Percentiles rank a stretch among this genome's conserved stretches.
These are phyloP conservation scores for Ophion ventricosus DNA, from an alignment of 2,888 invertebrate species.

Conservation along the genomic window DNA sequence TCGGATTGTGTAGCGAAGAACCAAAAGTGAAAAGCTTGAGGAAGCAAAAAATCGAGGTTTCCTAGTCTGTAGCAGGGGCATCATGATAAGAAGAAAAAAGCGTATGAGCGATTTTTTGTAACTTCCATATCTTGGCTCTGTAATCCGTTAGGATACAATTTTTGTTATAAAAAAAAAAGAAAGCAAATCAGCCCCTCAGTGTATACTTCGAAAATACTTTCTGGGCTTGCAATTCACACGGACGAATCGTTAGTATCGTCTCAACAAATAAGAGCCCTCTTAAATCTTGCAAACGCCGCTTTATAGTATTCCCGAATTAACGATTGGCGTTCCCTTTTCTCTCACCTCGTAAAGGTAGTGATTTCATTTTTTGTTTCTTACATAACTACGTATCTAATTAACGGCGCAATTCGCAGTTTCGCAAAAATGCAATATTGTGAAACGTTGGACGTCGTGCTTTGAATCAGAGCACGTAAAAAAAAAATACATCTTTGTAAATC, in stretches of 20 bases:
- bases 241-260: constrained; percentile 34
- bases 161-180: neutral
- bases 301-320: constrained; percentile 53
- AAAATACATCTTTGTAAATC: constrained; percentile 50
- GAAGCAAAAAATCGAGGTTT: constrained; percentile 17
- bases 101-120: constrained; percentile 12
- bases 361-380: constrained; percentile 31
- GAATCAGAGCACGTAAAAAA: constrained; percentile 24
- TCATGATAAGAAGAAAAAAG: constrained; percentile 1
- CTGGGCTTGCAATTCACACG: constrained; percentile 41
- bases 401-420: neutral
- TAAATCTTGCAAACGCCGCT: constrained; percentile 42
- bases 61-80: constrained; percentile 18
- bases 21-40: constrained; percentile 9
- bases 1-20: constrained; percentile 29
- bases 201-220: constrained; percentile 28
- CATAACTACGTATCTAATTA: constrained; percentile 19
- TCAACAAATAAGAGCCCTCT: constrained; percentile 28
- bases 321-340: constrained; percentile 31
- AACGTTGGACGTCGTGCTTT: constrained; percentile 37
- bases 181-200: neutral
- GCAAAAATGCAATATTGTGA: constrained; percentile 20
- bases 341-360: constrained; percentile 44
- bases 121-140: constrained; percentile 24
- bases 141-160: constrained; percentile 11